Evolutionary conservation across 2,113 vertebrate genomes (phyloP).

Genomic region (Petrocephalus zakoni): DNA sequence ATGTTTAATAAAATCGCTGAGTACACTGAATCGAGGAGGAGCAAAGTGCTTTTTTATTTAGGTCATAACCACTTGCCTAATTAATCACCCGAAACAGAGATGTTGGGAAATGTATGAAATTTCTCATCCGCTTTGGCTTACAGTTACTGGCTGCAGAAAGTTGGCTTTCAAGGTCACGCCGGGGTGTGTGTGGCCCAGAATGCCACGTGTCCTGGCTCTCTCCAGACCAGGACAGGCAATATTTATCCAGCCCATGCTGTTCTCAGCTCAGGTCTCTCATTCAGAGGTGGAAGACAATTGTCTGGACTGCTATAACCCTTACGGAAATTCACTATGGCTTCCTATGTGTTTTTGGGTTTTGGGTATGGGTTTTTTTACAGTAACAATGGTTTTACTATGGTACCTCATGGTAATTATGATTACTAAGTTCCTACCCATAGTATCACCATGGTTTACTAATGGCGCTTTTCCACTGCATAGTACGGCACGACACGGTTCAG

Average conservation of each 20-base stretch:
- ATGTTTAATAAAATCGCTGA: not conserved
- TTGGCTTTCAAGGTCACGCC: slow-evolving; percentile 30
- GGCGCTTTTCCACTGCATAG: no score
- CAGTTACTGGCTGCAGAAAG: slow-evolving; percentile 35
- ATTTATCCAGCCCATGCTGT: slow-evolving; percentile 46
- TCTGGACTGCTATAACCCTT: slow-evolving; percentile 42
- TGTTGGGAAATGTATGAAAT: not conserved
- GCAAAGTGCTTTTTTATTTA: not conserved
- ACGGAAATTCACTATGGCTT: no score
- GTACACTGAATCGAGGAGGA: not conserved
- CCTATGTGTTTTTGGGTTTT: no score
- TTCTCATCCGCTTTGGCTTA: slow-evolving; percentile 40
- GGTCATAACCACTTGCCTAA: slow-evolving; percentile 4
- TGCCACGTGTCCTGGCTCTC: slow-evolving; percentile 48
- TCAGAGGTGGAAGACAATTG: slow-evolving; percentile 53
- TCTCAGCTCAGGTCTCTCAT: slow-evolving; percentile 37
- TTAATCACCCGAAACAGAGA: slow-evolving; percentile 5
- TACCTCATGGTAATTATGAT: no score
- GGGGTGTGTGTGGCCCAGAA: slow-evolving; percentile 47
- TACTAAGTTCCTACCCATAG: no score
- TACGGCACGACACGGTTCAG: no score
- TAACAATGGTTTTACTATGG: no score
- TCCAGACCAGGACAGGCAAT: slow-evolving; percentile 59
- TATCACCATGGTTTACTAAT: no score
- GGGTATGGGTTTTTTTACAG: no score